phyloP scores from a whole-genome alignment of 2,888 invertebrate species.

The Lasius fuliginosus region DNA sequence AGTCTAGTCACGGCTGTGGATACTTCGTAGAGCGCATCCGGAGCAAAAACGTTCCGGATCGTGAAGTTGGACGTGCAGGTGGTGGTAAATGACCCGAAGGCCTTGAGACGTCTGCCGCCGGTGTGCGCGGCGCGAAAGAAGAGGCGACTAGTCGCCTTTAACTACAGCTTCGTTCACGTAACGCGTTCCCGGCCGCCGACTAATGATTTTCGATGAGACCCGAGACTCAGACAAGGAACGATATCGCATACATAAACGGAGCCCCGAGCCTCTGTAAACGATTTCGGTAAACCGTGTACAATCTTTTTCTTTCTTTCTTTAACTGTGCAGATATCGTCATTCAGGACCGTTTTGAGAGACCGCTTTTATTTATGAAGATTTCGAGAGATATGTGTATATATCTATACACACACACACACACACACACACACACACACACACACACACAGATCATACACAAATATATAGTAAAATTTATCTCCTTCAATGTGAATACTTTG shows the following conservation, averaged over 20 bases:
- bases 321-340: neutral
- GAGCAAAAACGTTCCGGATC: constrained; percentile 68
- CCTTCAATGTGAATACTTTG: neutral
- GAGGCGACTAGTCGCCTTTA: constrained; percentile 62
- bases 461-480: neutral
- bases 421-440: neutral
- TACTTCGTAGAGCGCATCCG: constrained; percentile 53
- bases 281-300: constrained; percentile 1
- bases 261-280: constrained; percentile 14
- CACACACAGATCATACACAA: neutral
- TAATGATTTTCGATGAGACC: constrained; percentile 38
- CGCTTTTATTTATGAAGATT: neutral
- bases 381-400: too few relatives aligned
- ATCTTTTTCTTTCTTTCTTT: constrained; percentile 5
- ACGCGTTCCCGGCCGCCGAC: constrained; percentile 45
- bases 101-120: constrained; percentile 83
- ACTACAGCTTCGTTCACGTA: constrained; percentile 63
- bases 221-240: constrained; percentile 6
- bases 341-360: neutral
- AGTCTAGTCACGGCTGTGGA: constrained; percentile 46
- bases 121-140: constrained; percentile 64
- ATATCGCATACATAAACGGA: neutral
- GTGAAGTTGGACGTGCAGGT: constrained; percentile 81
- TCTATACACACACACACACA: neutral
- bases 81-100: constrained; percentile 85